A percentile compares a stretch with the other conserved stretches of the same genome.
Evolutionary conservation across 2,888 invertebrate species (phyloP).

Genomic region (Caenorhabditis sp.): DNA sequence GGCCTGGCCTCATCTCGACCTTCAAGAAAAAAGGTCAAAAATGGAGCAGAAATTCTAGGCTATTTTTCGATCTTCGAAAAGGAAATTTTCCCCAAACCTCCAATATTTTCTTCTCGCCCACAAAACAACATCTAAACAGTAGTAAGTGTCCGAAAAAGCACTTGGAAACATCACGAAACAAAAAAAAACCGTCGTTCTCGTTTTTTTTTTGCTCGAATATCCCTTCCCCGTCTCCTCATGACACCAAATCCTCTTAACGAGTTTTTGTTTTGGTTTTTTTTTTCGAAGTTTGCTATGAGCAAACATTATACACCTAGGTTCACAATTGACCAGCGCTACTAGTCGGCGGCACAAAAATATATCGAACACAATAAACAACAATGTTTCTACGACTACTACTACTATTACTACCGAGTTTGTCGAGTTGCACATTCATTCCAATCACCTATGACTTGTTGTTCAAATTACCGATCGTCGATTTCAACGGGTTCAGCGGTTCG

Average conservation of each 20-base stretch:
- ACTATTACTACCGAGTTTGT: neutral
- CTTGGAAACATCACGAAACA: neutral
- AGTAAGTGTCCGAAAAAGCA: conserved; percentile 3
- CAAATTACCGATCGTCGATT: conserved; percentile 42
- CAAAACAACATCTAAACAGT: conserved; percentile 3
- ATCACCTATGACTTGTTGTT: conserved; percentile 47
- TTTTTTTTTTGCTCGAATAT: neutral
- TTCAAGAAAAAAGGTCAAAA: too few relatives aligned
- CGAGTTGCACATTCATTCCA: conserved; percentile 17
- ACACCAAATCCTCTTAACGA: neutral
- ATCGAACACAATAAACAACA: neutral
- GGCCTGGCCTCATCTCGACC: too few relatives aligned
- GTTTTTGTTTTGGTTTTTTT: conserved; percentile 1
- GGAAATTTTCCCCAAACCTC: too few relatives aligned
- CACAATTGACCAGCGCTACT: neutral
- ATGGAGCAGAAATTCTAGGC: too few relatives aligned
- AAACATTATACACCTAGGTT: neutral
- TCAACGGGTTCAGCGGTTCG: conserved; percentile 42
- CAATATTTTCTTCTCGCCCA: neutral
- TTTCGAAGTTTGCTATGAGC: neutral
- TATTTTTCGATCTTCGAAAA: too few relatives aligned
- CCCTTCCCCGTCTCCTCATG: neutral
- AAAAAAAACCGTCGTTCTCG: neutral
- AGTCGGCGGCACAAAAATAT: neutral
- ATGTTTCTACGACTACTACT: conserved; percentile 1